Base-by-base conservation (phyloP, 2,113 vertebrate genomes). In the Spheniscus mendiculus region DNA sequence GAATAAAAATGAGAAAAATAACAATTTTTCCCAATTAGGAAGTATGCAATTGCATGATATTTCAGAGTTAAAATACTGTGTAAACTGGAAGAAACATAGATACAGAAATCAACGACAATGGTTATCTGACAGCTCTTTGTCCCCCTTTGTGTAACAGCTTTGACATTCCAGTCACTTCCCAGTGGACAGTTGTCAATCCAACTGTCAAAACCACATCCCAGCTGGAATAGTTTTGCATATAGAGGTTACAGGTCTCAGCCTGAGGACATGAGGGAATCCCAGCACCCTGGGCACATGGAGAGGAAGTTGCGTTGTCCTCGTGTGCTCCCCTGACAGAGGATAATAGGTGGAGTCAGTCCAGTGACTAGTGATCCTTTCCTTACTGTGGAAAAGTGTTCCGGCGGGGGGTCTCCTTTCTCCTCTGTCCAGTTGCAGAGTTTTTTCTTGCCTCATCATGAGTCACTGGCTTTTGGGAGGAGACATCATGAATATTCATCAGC, bases 291-390 rank as follows among this genome's bases (percentile, higher is more conserved):
- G 45, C 53, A 58, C 45, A 19, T 3, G 30, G 38, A 88, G 40
- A 44, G 10, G 50, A 72, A 42, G 14, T 8, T 2, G 2, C 0
- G 0, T 10, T 88, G 58, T 58, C 79, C 45, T 92, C 1, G 1
- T 26, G 15, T 45, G 29, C 22, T 63, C 7, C 29, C 10, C 38
- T 44, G 7, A 14, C 15, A 77, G 22, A 58, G 26, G 44, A 32
- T 17, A 63, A 40, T 3, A 45, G 10, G 13, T 11, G 20, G 42
- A 82, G n/a, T 42, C 58, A 83, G 15, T 7, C 30, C 50, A 71
- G 1, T 42, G 11, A 6, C 38, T 38, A 66, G 9, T 53, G 47
- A 38, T 65, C 27, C 14, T 81, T 84, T 72, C 34, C 20, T 80
- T 13, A 13, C 10, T 27, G 3, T 9, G 25, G 23, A 40, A 61